Evolutionary conservation across 2,113 vertebrate genomes (phyloP).

Genomic region (Phalacrocorax brasilianus): DNA sequence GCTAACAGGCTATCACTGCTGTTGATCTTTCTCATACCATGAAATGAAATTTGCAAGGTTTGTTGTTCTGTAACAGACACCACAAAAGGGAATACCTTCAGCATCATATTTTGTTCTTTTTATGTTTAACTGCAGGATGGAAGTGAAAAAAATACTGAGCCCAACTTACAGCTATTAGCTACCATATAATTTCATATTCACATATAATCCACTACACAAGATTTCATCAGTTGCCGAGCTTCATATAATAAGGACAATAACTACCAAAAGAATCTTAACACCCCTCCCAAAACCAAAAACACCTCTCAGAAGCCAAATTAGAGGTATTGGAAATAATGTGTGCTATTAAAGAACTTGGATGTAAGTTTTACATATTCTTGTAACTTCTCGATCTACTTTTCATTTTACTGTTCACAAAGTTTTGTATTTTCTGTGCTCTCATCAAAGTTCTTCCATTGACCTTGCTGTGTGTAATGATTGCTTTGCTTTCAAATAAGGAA

Average conservation of each 20-base stretch:
- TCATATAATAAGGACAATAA: not conserved
- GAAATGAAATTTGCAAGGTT: not conserved
- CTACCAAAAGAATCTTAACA: not conserved
- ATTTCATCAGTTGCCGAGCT: not conserved
- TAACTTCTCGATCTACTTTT: not conserved
- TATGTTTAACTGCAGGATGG: not conserved
- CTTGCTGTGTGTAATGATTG: not conserved
- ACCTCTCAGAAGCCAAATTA: not conserved
- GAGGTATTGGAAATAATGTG: not conserved
- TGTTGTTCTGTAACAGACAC: not conserved
- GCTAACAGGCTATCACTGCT: accelerated
- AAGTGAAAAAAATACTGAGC: not conserved
- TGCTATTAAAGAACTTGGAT: not conserved
- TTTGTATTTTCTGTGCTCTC: not conserved
- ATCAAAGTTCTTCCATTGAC: not conserved
- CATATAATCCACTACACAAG: not conserved
- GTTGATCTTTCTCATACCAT: not conserved
- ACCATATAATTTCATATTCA: not conserved
- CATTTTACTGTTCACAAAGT: not conserved
- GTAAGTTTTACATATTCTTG: not conserved
- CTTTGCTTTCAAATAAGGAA: not conserved
- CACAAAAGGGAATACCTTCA: not conserved
- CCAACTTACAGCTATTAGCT: not conserved
- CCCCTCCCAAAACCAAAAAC: not conserved
- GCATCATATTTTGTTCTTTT: not conserved